A percentile compares a stretch with the other conserved stretches of the same genome.
Conservation (phyloP, 23 tunicate genomes). For the Ascidia mentula region DNA sequence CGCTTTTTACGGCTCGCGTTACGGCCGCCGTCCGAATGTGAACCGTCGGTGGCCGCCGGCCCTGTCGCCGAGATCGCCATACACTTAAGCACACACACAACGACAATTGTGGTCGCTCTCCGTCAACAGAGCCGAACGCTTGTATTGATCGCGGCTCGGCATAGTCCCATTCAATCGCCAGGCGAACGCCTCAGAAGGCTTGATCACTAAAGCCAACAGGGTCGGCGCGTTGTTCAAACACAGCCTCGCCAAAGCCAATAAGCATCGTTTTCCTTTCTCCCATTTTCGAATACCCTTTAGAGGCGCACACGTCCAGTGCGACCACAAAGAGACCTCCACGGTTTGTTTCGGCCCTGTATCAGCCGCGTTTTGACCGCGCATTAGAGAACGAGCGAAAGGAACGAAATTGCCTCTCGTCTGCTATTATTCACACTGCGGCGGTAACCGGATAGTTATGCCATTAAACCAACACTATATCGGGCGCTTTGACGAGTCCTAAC, state of each 20-base stretch:
- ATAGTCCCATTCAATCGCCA: neutral
- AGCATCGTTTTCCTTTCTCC: neutral
- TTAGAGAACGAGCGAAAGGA: neutral
- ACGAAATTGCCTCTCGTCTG: neutral
- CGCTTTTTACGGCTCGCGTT: neutral
- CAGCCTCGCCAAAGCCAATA: slow-evolving; percentile 6
- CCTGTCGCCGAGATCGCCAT: neutral
- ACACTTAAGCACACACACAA: neutral
- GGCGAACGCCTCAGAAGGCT: neutral
- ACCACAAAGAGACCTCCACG: no score
- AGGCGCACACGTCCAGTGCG: neutral
- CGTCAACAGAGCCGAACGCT: neutral
- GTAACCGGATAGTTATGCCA: neutral
- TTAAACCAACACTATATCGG: neutral
- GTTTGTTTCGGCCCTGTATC: neutral
- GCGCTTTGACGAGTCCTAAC: neutral
- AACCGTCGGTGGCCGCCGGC: neutral
- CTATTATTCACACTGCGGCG: neutral
- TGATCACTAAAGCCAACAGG: slow-evolving; percentile 6
- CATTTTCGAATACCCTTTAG: neutral
- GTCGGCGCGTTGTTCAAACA: neutral
- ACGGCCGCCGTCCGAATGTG: neutral
- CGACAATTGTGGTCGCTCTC: neutral
- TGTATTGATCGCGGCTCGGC: neutral
- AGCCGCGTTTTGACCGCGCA: neutral